A percentile compares a stretch with the other conserved stretches of the same genome.
These are phyloP conservation scores for Margaritifera margaritifera DNA, from an alignment of 2,888 invertebrate genomes.

Conservation along the genomic window DNA sequence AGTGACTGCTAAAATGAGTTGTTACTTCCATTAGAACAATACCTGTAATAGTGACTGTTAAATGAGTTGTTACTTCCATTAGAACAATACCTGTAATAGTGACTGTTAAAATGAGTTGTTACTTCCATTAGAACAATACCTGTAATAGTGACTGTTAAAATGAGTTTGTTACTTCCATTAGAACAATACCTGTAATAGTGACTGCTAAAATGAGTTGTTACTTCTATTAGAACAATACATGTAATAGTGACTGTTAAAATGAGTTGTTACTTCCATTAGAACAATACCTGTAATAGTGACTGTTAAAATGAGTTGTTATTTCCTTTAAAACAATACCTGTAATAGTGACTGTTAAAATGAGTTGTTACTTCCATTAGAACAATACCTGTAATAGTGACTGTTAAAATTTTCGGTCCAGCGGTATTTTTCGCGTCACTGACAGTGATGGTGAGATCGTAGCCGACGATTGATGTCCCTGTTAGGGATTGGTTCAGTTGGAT, in stretches of 20 bases:
- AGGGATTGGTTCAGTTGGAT: slow-evolving; percentile 17
- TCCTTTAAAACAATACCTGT: slow-evolving; percentile 4
- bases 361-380: too few species aligned
- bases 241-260: slow-evolving; percentile 24
- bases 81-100: slow-evolving; percentile 15
- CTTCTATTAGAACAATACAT: slow-evolving; percentile 1
- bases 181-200: slow-evolving; percentile 15
- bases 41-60: slow-evolving; percentile 28
- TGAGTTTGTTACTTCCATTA: too few species aligned
- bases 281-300: slow-evolving; percentile 19
- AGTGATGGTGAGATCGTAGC: slow-evolving; percentile 24
- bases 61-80: too few species aligned
- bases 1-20: slow-evolving; percentile 23
- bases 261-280: too few species aligned
- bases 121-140: slow-evolving; percentile 2
- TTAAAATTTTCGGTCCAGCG: slow-evolving; percentile 19
- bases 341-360: slow-evolving; percentile 21
- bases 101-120: slow-evolving; percentile 22
- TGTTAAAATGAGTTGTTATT: too few species aligned
- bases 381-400: slow-evolving; percentile 23
- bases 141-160: slow-evolving; percentile 24
- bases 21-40: neutral
- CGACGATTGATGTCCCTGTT: slow-evolving; percentile 13
- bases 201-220: slow-evolving; percentile 23
- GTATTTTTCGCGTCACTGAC: slow-evolving; percentile 22